These are phyloP conservation scores for Hermaeophaga mercurialis DNA, from an alignment of 2,888 invertebrate genomes.

Conservation along the genomic window DNA sequence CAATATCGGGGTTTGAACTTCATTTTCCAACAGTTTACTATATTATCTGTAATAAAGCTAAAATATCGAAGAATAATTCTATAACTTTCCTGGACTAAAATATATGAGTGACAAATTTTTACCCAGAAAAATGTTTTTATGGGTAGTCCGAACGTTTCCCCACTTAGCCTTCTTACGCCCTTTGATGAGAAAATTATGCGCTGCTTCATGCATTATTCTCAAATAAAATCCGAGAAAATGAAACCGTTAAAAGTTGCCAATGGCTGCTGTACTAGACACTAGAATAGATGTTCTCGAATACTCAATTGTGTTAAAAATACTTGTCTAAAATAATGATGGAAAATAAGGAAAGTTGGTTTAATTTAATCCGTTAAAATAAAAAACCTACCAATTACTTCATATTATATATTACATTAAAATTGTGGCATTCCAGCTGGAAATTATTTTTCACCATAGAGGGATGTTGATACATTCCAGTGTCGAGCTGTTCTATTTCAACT, in stretches of 20 bases:
- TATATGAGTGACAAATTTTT: conserved; percentile 21
- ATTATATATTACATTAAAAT: too few relatives aligned
- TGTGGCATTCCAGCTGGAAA: not conserved
- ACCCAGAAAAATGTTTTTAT: conserved; percentile 20
- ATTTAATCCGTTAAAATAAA: too few relatives aligned
- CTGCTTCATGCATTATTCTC: conserved; percentile 22
- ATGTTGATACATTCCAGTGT: not conserved
- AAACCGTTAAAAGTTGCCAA: conserved; percentile 21
- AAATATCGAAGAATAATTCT: too few relatives aligned
- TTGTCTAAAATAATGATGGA: too few relatives aligned
- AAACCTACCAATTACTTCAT: too few relatives aligned
- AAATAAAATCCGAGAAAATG: conserved; percentile 20
- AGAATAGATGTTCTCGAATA: not conserved
- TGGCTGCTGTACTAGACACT: conserved; percentile 11
- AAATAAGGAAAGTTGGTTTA: too few relatives aligned
- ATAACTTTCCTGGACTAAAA: too few relatives aligned
- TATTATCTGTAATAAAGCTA: too few relatives aligned
- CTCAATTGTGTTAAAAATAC: too few relatives aligned
- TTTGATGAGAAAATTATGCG: conserved; percentile 23
- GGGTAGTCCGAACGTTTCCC: conserved; percentile 15
- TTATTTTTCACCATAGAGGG: not conserved
- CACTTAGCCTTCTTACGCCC: conserved; percentile 17
- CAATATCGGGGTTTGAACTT: too few relatives aligned
- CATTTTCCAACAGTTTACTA: too few relatives aligned
- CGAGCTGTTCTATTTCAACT: too few relatives aligned